Evolutionary conservation across 2,113 vertebrate genomes (phyloP).

Genomic region (Phoxinus phoxinus): DNA sequence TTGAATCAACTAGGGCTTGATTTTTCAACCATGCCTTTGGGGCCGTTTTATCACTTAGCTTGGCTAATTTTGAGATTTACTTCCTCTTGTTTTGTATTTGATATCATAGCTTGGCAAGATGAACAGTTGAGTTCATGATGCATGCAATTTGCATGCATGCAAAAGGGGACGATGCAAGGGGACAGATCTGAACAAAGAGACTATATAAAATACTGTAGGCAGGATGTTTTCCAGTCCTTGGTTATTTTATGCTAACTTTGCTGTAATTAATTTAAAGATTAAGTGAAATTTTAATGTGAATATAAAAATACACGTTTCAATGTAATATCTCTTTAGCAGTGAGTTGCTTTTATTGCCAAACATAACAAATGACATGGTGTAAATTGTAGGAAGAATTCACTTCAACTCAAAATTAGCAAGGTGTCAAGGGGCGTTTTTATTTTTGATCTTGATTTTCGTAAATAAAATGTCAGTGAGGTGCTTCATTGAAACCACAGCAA

Average conservation of each 20-base stretch:
- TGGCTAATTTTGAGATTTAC: neutral
- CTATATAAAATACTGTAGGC: neutral
- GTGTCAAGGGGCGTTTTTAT: slow-evolving; percentile 64
- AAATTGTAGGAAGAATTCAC: neutral
- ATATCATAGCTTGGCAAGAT: neutral
- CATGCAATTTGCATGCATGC: too few species aligned
- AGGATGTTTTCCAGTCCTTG: neutral
- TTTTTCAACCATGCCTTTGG: slow-evolving; percentile 6
- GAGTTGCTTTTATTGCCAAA: neutral
- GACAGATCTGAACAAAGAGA: neutral
- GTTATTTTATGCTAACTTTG: neutral
- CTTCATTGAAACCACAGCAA: slow-evolving; percentile 75
- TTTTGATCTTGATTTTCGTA: slow-evolving; percentile 74
- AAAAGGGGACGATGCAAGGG: too few species aligned
- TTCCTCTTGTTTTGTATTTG: neutral
- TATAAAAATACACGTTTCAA: neutral
- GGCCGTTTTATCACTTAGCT: neutral
- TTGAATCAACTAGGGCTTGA: slow-evolving; percentile 1
- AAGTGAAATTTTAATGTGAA: neutral
- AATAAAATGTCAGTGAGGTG: slow-evolving; percentile 81
- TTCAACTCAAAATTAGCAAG: slow-evolving; percentile 28
- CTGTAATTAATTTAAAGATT: neutral
- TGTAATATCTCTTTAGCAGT: neutral
- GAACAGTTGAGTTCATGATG: neutral
- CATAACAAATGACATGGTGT: neutral